Conservation (phyloP, 1,140 invertebrate species). For the Drosophila busckii region DNA sequence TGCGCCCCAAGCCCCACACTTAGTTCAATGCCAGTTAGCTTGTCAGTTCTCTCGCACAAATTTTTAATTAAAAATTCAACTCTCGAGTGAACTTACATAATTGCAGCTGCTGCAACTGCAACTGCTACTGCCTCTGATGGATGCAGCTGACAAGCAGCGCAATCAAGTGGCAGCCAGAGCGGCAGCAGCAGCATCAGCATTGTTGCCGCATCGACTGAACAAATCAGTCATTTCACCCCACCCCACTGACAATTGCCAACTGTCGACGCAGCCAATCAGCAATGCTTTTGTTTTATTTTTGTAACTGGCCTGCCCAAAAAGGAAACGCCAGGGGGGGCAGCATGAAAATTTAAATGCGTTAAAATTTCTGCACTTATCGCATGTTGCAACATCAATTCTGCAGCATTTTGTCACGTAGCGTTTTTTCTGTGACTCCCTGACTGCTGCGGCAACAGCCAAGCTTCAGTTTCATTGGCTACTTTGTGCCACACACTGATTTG, state of each 20-base stretch:
- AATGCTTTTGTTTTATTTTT: slow-evolving; percentile 5
- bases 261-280: slow-evolving; percentile 26
- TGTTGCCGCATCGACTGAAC: too few relatives aligned
- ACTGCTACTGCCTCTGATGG: slow-evolving; percentile 20
- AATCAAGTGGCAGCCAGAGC: too few relatives aligned
- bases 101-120: too few relatives aligned
- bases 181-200: too few relatives aligned
- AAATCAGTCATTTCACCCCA: too few relatives aligned
- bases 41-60: slow-evolving; percentile 32
- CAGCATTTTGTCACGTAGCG: neutral
- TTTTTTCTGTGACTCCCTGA: neutral
- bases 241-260: too few relatives aligned
- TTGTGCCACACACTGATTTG: slow-evolving; percentile 18
- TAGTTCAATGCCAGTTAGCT: too few relatives aligned
- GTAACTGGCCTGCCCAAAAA: neutral
- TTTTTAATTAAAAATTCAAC: slow-evolving; percentile 46
- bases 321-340: too few relatives aligned
- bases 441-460: slow-evolving; percentile 1
- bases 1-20: too few relatives aligned
- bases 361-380: slow-evolving; percentile 24
- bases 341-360: slow-evolving; percentile 39
- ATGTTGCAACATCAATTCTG: neutral
- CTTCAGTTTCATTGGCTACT: neutral
- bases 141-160: neutral
- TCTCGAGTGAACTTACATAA: slow-evolving; percentile 21